These are phyloP conservation scores for Trematocara stigmaticum DNA, from an alignment of 2,113 vertebrate species.

Conservation along the genomic window DNA sequence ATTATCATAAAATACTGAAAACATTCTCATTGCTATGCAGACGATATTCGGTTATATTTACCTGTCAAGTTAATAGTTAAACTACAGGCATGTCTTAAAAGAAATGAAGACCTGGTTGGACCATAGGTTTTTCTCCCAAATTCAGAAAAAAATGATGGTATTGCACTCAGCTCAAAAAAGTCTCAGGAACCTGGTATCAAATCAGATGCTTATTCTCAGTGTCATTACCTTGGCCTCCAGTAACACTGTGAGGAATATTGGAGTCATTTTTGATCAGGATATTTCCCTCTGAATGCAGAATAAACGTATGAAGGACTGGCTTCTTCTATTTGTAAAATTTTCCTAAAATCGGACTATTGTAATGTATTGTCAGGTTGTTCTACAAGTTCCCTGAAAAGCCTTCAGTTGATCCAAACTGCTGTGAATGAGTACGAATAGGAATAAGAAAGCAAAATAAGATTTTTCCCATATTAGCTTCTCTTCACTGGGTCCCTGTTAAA, in stretches of 20 bases:
- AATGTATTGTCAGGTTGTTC: not conserved
- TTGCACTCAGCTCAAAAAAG: not conserved
- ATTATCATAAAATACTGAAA: not conserved
- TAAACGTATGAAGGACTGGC: not conserved
- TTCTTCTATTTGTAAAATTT: not conserved
- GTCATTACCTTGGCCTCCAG: not conserved
- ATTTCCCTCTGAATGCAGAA: not conserved
- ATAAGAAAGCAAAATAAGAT: not conserved
- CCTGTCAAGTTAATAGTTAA: not conserved
- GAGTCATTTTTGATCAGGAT: not conserved
- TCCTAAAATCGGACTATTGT: not conserved
- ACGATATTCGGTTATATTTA: not conserved
- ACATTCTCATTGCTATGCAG: not conserved
- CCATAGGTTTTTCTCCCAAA: not conserved
- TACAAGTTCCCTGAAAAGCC: not conserved
- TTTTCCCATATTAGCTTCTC: not conserved
- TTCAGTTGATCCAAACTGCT: not conserved
- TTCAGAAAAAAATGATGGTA: not conserved
- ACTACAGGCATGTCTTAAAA: not conserved
- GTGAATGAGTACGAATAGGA: not conserved
- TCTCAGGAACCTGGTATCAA: not conserved
- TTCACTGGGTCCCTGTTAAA: not conserved
- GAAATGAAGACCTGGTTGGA: not conserved
- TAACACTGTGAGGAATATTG: not conserved
- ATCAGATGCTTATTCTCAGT: not conserved